Conservation (phyloP, 1,140 invertebrate species). For the Cydia amplana region DNA sequence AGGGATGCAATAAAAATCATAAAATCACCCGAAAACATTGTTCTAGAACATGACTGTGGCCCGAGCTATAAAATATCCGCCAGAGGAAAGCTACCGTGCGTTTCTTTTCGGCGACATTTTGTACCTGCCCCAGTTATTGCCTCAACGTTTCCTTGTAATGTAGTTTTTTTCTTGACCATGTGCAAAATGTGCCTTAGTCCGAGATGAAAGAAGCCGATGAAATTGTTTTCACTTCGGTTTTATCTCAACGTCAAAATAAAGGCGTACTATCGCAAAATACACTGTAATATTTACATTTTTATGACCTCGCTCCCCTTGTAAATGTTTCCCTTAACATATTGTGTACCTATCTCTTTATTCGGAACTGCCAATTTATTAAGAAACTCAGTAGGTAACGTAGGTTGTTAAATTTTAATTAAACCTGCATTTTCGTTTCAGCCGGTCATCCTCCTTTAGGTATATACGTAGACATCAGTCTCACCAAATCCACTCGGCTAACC, state of each 20-base stretch:
- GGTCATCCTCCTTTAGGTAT: constrained; percentile 23
- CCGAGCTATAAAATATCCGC: constrained; percentile 45
- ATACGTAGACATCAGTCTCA: constrained; percentile 34
- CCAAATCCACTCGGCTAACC: constrained; percentile 47
- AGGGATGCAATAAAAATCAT: constrained; percentile 49
- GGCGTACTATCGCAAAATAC: constrained; percentile 20
- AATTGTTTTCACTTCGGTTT: constrained; percentile 23
- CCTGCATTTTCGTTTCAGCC: constrained; percentile 11
- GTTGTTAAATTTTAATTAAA: constrained; percentile 15
- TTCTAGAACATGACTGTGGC: constrained; percentile 42
- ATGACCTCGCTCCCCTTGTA: constrained; percentile 24
- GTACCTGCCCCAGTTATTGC: constrained; percentile 26
- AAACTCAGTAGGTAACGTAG: not conserved
- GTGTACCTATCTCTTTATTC: constrained; percentile 2
- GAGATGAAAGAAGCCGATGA: constrained; percentile 18
- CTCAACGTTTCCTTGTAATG: constrained; percentile 22
- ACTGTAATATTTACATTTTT: constrained; percentile 20
- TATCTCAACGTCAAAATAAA: constrained; percentile 15
- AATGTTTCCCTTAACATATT: constrained; percentile 30
- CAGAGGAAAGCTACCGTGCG: constrained; percentile 55
- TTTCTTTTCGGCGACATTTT: constrained; percentile 44
- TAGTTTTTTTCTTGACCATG: constrained; percentile 19
- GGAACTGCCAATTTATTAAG: constrained; percentile 19
- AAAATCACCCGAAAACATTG: constrained; percentile 56
- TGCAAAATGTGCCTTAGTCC: not conserved